phyloP scores from a whole-genome alignment of 2,113 vertebrate genomes.

The Pycnonotus jocosus region DNA sequence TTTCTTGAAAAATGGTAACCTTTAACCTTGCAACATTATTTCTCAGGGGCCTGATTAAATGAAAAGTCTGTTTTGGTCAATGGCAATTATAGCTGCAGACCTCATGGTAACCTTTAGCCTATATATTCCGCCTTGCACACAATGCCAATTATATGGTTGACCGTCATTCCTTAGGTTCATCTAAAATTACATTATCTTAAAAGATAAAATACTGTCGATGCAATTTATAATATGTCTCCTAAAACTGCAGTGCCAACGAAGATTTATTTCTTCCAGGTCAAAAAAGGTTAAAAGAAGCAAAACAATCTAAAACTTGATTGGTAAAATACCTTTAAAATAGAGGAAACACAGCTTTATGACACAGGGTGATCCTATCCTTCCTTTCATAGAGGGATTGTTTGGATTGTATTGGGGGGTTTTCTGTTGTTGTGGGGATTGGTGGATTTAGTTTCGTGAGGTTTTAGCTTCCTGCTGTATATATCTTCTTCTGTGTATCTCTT shows the following conservation, averaged over 20 bases:
- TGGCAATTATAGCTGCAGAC: neutral
- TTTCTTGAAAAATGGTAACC: constrained; percentile 4
- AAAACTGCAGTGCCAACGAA: neutral
- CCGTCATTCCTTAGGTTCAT: constrained; percentile 1
- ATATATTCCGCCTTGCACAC: neutral
- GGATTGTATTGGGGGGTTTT: neutral
- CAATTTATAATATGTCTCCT: neutral
- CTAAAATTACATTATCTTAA: constrained; percentile 18
- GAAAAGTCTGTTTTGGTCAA: neutral
- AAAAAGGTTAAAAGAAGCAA: neutral
- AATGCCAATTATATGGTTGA: constrained; percentile 17
- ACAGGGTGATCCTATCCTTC: neutral
- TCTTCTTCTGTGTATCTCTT: neutral
- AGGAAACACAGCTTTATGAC: neutral
- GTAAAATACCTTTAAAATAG: neutral
- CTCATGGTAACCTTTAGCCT: constrained; percentile 8
- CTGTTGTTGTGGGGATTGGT: neutral
- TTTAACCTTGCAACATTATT: constrained; percentile 18
- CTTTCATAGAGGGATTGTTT: neutral
- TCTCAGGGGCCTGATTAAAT: constrained; percentile 8
- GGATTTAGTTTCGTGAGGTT: neutral
- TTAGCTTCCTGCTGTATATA: neutral
- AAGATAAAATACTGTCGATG: neutral
- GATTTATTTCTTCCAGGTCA: neutral
- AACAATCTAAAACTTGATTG: neutral